Evolutionary conservation across 2,113 vertebrate species (phyloP).

Genomic region (Ctenodactylus gundi): DNA sequence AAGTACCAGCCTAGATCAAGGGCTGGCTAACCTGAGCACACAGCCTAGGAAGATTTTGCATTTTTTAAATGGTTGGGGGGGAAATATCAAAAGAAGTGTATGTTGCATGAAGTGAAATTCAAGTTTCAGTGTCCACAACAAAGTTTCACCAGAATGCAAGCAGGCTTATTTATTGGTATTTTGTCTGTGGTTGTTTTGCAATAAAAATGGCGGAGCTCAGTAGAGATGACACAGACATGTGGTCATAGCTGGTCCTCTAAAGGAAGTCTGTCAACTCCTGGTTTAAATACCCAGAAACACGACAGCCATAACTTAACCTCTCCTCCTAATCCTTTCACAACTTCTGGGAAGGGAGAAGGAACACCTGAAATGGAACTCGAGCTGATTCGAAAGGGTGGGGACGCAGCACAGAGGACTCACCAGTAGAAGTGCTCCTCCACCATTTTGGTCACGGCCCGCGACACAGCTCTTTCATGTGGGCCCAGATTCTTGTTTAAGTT

Average conservation of each 20-base stretch:
- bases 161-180: neutral
- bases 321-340: neutral
- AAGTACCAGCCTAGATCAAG: neutral
- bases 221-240: neutral
- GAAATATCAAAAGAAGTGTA: neutral
- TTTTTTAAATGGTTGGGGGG: neutral
- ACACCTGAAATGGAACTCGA: neutral
- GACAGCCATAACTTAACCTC: neutral
- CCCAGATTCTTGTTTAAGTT: constrained; percentile 95
- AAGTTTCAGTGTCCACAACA: neutral
- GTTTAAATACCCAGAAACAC: neutral
- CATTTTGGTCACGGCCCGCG: constrained; percentile 94
- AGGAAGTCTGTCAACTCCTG: neutral
- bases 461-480: constrained; percentile 92
- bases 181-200: neutral
- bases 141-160: neutral
- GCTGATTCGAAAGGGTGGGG: neutral
- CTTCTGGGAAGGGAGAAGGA: neutral
- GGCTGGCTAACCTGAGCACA: neutral
- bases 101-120: neutral
- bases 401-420: constrained; percentile 80
- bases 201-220: neutral
- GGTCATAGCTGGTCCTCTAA: neutral
- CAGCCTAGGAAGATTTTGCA: neutral
- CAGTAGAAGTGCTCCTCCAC: constrained; percentile 98